Evolutionary conservation across 2,797 vertebrate genomes (phyloP).

Genomic region (Amblyopsis hoosieri): DNA sequence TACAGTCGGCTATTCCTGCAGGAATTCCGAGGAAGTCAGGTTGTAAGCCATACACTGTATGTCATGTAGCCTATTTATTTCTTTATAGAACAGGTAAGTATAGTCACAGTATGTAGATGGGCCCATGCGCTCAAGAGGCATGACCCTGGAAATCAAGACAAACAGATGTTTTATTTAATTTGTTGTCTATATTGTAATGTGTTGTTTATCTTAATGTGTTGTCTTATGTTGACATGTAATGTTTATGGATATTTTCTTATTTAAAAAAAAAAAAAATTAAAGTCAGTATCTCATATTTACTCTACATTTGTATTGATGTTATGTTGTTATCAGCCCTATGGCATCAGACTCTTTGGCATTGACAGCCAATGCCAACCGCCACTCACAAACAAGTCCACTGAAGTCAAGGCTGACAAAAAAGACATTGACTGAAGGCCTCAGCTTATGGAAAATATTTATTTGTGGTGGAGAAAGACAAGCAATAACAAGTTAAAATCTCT

Average conservation of each 20-base stretch:
- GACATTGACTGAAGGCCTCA: slow-evolving; percentile 36
- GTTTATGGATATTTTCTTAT: background rate
- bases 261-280: too few species aligned
- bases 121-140: too few species aligned
- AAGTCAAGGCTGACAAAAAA: slow-evolving; percentile 61
- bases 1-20: too few species aligned
- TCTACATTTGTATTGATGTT: background rate
- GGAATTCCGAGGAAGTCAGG: too few species aligned
- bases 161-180: background rate
- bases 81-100: too few species aligned
- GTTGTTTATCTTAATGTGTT: background rate
- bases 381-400: slow-evolving; percentile 48
- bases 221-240: background rate
- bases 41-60: background rate
- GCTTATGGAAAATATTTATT: slow-evolving; percentile 13
- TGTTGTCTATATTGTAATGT: background rate
- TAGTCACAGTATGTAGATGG: too few species aligned
- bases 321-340: slow-evolving; percentile 2
- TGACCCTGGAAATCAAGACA: too few species aligned
- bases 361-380: slow-evolving; percentile 24
- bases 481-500: slow-evolving; percentile 17
- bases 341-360: background rate
- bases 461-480: slow-evolving; percentile 6
- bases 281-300: background rate
- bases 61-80: too few species aligned